Conservation (phyloP, 2,797 vertebrate genomes). For the Natrix natrix region DNA sequence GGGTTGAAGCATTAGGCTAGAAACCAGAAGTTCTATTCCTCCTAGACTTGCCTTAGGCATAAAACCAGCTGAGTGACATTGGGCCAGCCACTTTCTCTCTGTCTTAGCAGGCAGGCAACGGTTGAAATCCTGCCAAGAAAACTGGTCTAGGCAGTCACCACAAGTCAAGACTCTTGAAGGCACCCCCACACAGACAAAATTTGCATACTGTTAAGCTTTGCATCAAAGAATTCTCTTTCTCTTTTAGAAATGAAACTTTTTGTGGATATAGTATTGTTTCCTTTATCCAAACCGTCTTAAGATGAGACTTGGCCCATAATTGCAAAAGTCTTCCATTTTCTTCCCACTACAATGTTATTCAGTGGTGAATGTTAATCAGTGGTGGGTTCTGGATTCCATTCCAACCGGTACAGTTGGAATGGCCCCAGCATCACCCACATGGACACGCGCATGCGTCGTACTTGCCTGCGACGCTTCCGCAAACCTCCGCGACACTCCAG, state of each 20-base stretch:
- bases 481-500: no score
- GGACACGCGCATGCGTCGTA: no score
- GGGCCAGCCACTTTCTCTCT: background rate
- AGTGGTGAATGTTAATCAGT: no score
- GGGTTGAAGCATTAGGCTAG: background rate
- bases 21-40: background rate
- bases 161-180: background rate
- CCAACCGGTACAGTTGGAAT: no score
- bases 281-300: background rate
- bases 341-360: background rate
- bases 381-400: no score
- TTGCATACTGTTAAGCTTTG: background rate
- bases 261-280: background rate
- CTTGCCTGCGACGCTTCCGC: no score
- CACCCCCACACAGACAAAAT: background rate
- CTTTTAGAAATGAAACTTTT: background rate
- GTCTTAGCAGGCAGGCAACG: background rate
- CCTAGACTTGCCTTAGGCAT: background rate
- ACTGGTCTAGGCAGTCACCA: background rate
- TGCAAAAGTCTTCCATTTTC: background rate
- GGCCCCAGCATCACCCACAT: no score
- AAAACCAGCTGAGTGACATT: background rate
- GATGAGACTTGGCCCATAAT: background rate
- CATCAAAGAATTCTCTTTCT: background rate
- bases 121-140: background rate